Base-by-base conservation (phyloP, 2,797 vertebrate genomes). In the Dendrocincla fuliginosa region DNA sequence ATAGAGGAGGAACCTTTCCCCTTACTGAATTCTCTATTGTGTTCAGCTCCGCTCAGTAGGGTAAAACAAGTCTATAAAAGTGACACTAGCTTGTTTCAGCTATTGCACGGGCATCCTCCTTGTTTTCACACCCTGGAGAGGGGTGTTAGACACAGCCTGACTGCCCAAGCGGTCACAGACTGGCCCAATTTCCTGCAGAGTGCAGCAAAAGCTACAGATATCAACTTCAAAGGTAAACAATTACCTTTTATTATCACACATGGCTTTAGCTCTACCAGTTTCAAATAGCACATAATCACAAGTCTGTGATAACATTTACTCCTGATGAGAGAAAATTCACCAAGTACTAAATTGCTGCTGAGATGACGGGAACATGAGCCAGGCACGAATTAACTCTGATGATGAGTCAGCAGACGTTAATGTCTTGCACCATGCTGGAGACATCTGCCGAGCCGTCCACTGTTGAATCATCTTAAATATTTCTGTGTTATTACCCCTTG, bases 201-300 rank as follows among this genome's bases (percentile, higher is more conserved):
- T 35, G 13, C 90, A 4, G 3, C 0, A 1, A 94, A 84, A 82
- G 78, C 92, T 13, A 3, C 16, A 69, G 91, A 63, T 95, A 94
- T 68, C 92, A 57, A 68, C 95, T 96, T 95, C 80, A 96, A 96
- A 96, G 94, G 94, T 96, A 96, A 97, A 96, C 95, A 96, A 97
- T 92, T 95, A 94, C 93, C 84, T 96, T 98, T 97, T 97, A 89
- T 95, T 97, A 94, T 97, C 95, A 94, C 89, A 92, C 82, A 95
- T 93, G 92, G 93, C 96, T 94, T 93, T 87, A 88, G 83, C 88
- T 59, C 86, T 93, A 84, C 90, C 85, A 87, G 84, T 96, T 97
- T 97, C 95, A 96, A 96, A 94, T 93, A 96, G 87, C 83, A 82
- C 75, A 70, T 96, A 96, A 96, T 95, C 96, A 89, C 96, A 81